phyloP scores from a whole-genome alignment of 2,797 vertebrate genomes.

The Myotis vivesi region DNA sequence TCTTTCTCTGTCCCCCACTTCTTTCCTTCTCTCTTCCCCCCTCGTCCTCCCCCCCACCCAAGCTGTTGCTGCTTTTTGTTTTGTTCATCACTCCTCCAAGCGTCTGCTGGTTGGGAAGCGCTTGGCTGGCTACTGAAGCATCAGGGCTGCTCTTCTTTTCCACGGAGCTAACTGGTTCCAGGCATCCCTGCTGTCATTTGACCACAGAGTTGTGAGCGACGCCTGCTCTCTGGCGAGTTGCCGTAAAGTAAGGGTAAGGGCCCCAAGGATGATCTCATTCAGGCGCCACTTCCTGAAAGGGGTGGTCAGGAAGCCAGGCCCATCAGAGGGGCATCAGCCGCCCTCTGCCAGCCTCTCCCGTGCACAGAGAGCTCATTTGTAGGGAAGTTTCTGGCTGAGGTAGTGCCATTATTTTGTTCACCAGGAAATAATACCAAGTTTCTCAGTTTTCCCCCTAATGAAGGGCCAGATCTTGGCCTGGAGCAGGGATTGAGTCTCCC shows the following conservation, averaged over 20 bases:
- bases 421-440: slow-evolving; percentile 41
- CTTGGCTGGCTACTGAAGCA: background rate
- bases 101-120: background rate
- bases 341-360: background rate
- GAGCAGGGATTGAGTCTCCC: background rate
- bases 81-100: background rate
- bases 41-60: background rate
- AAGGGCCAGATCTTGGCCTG: background rate
- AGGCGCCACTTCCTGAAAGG: slow-evolving; percentile 34
- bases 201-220: slow-evolving; percentile 27
- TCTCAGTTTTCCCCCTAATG: slow-evolving; percentile 53
- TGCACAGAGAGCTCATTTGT: background rate
- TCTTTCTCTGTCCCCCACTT: background rate
- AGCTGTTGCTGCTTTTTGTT: background rate
- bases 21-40: background rate
- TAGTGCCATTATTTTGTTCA: background rate
- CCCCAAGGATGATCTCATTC: slow-evolving; percentile 50
- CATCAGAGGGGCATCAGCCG: background rate
- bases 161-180: slow-evolving; percentile 31
- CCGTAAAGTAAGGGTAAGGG: background rate
- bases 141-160: background rate
- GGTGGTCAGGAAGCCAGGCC: background rate
- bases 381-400: background rate
- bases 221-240: slow-evolving; percentile 30
- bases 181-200: slow-evolving; percentile 52